Percentiles rank a stretch among this genome's conserved stretches.
Conservation (phyloP, 2,113 vertebrate species). For the Thryonomys swinderianus region DNA sequence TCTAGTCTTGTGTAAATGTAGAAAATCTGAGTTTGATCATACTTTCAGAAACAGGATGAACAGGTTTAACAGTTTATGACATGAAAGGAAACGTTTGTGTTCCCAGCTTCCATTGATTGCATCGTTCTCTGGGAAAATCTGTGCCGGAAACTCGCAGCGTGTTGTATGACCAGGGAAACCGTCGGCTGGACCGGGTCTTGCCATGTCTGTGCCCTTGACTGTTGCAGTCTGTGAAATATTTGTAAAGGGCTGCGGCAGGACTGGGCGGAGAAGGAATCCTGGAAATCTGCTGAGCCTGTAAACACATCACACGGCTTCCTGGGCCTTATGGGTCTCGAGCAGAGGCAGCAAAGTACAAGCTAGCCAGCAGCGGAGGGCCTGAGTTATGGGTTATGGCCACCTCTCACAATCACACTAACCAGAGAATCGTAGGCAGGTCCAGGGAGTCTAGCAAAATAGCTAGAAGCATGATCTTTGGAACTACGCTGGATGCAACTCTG, state of each 20-base stretch:
- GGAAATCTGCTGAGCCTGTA: not conserved
- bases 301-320: not conserved
- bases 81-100: not conserved
- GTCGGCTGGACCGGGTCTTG: not conserved
- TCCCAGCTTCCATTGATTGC: not conserved
- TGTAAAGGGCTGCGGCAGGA: not conserved
- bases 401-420: not conserved
- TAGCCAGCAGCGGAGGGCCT: not conserved
- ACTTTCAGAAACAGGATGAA: not conserved
- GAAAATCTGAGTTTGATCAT: not conserved
- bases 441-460: not conserved
- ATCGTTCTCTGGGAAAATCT: not conserved
- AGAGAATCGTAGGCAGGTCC: not conserved
- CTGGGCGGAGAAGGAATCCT: not conserved
- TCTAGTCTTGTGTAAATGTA: slow-evolving; percentile 30
- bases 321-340: not conserved
- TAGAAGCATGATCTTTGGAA: not conserved
- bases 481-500: not conserved
- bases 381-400: too few relatives aligned
- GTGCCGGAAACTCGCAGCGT: not conserved
- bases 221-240: not conserved
- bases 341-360: not conserved
- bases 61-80: not conserved
- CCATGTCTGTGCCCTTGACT: not conserved
- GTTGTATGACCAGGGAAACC: not conserved